These are phyloP conservation scores for Mesorhabditis sp. DNA, from an alignment of 2,888 invertebrate species.

Conservation along the genomic window DNA sequence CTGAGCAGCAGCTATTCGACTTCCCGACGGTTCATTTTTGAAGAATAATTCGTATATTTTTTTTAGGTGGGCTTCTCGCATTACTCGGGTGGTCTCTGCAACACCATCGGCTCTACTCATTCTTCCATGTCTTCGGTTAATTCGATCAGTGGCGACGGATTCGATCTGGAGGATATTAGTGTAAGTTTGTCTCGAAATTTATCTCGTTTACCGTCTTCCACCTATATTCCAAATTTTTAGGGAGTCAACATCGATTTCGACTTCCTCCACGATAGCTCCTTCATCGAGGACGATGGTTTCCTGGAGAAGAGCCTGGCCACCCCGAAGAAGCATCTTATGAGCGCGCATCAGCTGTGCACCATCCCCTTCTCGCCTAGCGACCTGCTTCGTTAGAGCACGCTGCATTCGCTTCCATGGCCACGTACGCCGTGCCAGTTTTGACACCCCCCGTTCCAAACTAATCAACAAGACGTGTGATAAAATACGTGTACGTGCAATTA, in stretches of 20 bases:
- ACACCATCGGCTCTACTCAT: not conserved
- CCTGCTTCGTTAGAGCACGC: too few species aligned
- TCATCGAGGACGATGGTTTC: not conserved
- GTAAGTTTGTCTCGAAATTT: not conserved
- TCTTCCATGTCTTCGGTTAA: not conserved
- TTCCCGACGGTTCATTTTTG: not conserved
- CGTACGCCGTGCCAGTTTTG: too few species aligned
- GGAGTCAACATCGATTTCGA: conserved; percentile 4
- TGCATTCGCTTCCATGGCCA: too few species aligned
- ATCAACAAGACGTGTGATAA: too few species aligned
- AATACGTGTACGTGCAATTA: too few species aligned
- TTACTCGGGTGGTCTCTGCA: not conserved
- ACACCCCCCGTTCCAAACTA: too few species aligned
- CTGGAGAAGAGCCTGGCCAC: too few species aligned
- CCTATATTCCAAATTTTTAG: not conserved
- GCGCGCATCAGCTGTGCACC: too few species aligned
- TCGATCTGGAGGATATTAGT: not conserved
- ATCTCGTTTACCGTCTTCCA: too few species aligned
- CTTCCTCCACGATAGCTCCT: not conserved
- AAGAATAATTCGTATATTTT: not conserved
- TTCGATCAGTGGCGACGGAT: not conserved
- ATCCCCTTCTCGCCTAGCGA: too few species aligned
- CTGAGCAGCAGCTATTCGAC: conserved; percentile 1
- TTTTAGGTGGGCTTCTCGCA: not conserved
- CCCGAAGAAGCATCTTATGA: too few species aligned